A percentile compares a stretch with the other conserved stretches of the same genome.
Conservation (phyloP, 2,797 vertebrate species). For the Myioborus miniatus region DNA sequence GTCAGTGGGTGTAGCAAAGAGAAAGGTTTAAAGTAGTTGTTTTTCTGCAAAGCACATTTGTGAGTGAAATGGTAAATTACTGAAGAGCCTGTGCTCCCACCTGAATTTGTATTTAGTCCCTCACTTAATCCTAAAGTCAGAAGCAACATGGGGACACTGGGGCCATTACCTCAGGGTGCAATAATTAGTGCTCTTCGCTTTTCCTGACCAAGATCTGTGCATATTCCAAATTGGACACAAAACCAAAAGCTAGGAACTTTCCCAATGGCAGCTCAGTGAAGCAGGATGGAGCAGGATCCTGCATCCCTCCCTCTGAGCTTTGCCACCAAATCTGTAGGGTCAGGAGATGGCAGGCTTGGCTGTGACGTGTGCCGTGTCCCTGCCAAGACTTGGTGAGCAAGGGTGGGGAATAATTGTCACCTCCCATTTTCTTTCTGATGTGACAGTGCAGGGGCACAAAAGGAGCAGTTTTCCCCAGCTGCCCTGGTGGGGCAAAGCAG, state of each 20-base stretch:
- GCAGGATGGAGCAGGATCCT: neutral
- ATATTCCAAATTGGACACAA: neutral
- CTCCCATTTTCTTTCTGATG: neutral
- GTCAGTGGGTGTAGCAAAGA: neutral
- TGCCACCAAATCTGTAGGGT: neutral
- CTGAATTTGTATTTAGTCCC: neutral
- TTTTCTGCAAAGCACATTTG: neutral
- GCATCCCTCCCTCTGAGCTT: neutral
- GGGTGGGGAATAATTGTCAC: neutral
- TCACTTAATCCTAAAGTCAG: neutral
- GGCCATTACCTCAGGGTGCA: neutral
- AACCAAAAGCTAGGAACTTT: neutral
- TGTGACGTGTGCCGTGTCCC: accelerated
- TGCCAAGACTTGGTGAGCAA: neutral
- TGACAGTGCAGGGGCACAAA: neutral
- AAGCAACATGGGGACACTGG: neutral
- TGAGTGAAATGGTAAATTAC: neutral
- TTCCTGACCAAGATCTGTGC: neutral
- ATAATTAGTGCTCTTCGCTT: neutral
- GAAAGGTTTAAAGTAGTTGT: neutral
- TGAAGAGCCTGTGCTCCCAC: neutral
- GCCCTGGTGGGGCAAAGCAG: accelerated
- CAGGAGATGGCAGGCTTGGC: neutral
- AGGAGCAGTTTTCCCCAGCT: neutral
- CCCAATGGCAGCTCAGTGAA: neutral